Base-by-base conservation (phyloP, 2,113 vertebrate species). In the Enhydra lutris region DNA sequence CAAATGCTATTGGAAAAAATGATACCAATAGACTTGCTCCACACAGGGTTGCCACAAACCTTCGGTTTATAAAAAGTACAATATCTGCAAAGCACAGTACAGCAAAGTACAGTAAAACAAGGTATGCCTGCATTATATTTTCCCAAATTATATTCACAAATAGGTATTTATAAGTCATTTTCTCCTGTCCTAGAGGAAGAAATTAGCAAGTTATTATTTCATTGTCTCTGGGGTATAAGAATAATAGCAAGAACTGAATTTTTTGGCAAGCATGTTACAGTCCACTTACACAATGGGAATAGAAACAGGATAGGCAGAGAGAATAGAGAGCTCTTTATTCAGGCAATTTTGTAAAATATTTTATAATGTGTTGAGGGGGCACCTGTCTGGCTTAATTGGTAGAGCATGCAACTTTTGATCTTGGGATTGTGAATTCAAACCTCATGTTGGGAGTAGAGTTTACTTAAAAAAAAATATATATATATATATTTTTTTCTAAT, bases 131-230 rank as follows among this genome's bases (percentile, higher is more conserved):
- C 18, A 79, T 52, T 95, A 2, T 91, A 55, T 89, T 89, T 94
- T 94, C n/a, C 34, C 34, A 91, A 88, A 81, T 59, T 81, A 3
- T 73, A 45, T 85, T 84, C 24, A 80, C 78, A 91, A 92, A 67
- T 26, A 82, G 20, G 57, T 74, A 69, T 31, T 96, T 92, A 24
- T 55, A 97, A 85, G 47, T 63, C 52, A 90, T 94, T 83, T 97
- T 26, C 31, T 57, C 84, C 3, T 94, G 21, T 15, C 7, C 4
- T 52, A 14, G 29, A 96, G 24, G 47, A 80, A 24, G 20, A 57
- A 79, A 45, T 63, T 52, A 90, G 34, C 45, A 97, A 82, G 26
- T 78, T 86, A 73, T 80, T 92, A 74, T 81, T 85, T 91, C 17
- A 81, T 0, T 91, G 15, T 94, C 21, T 92, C 20, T 89, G 36